Conservation (phyloP, 2,113 vertebrate genomes). For the Boleophthalmus pectinirostris region DNA sequence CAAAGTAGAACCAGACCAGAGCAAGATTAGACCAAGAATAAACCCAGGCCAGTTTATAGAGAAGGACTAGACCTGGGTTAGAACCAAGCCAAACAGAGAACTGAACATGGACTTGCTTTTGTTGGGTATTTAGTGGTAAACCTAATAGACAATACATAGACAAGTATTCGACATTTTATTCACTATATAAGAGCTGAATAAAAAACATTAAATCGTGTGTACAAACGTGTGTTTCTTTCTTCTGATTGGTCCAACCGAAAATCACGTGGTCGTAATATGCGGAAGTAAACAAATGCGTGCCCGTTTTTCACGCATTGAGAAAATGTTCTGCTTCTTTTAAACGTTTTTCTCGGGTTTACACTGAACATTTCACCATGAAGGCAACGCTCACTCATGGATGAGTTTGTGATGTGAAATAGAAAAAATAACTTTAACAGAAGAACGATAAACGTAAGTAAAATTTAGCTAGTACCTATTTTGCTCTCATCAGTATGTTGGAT, state of each 20-base stretch:
- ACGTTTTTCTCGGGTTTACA: neutral
- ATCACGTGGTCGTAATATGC: neutral
- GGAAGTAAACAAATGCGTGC: neutral
- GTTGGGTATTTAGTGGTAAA: no score
- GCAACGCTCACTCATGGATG: neutral
- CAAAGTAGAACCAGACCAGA: neutral
- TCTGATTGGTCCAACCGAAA: neutral
- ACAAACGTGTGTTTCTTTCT: neutral
- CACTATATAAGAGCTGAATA: no score
- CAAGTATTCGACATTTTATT: no score
- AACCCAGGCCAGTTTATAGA: no score
- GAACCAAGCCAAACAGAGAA: no score
- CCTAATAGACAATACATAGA: no score
- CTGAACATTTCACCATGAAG: neutral
- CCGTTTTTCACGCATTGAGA: neutral
- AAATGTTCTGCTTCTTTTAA: neutral
- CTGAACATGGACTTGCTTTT: no score
- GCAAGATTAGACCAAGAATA: no score
- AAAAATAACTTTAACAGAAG: neutral
- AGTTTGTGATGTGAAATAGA: neutral
- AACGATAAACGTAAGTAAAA: neutral
- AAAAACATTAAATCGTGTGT: no score
- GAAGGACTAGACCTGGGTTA: no score
- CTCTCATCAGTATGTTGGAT: neutral
- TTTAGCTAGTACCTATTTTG: neutral